These are phyloP conservation scores for Oxyruncus cristatus DNA, from an alignment of 2,113 vertebrate genomes.

Conservation along the genomic window DNA sequence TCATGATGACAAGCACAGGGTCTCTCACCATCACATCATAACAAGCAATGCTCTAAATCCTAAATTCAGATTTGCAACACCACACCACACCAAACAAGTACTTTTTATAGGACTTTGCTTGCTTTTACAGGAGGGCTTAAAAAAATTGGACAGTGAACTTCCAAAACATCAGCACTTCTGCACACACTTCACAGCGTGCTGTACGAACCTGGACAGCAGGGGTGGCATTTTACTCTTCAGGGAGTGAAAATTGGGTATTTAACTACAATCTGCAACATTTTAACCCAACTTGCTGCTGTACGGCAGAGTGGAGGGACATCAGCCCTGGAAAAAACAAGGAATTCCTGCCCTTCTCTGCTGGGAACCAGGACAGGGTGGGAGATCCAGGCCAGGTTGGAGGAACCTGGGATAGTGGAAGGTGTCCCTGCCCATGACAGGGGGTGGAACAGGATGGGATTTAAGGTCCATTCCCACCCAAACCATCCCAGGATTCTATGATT, in stretches of 20 bases:
- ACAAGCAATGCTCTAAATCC: not conserved
- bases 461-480: not conserved
- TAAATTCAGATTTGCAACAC: not conserved
- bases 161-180: not conserved
- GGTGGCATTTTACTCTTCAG: not conserved
- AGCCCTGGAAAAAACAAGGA: not conserved
- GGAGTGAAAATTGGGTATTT: not conserved
- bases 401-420: not conserved
- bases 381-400: not conserved
- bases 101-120: not conserved
- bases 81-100: not conserved
- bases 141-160: accelerated
- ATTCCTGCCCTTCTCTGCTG: not conserved
- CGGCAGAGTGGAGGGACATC: accelerated
- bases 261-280: not conserved
- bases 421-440: not conserved
- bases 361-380: not conserved
- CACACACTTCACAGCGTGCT: not conserved
- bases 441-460: not conserved
- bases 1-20: not conserved
- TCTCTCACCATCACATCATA: not conserved
- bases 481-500: not conserved
- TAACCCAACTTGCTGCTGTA: not conserved
- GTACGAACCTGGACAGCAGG: not conserved
- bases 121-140: not conserved